A percentile compares a stretch with the other conserved stretches of the same genome.
phyloP scores from a whole-genome alignment of 2,113 vertebrate genomes.

The Aleadryas rufinucha region DNA sequence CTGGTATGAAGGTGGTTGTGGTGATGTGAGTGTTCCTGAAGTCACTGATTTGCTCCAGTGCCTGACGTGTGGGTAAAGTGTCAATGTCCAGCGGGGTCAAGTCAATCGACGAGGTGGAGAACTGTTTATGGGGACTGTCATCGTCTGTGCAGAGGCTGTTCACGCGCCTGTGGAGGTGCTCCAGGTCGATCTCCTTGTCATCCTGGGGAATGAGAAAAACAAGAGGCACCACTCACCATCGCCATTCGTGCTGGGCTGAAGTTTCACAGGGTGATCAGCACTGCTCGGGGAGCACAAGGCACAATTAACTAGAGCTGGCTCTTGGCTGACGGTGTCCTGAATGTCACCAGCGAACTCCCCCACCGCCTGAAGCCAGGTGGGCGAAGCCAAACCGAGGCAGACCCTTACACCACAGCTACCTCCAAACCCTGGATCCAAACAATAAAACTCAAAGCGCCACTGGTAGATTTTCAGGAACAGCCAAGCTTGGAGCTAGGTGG shows the following conservation, averaged over 20 bases:
- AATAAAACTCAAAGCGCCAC: neutral
- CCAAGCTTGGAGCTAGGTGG: neutral
- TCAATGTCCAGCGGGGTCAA: slow-evolving; percentile 98
- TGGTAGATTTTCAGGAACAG: neutral
- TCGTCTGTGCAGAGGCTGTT: slow-evolving; percentile 99
- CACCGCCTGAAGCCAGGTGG: neutral
- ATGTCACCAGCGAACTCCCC: neutral
- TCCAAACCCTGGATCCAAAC: neutral
- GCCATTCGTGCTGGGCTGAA: slow-evolving; percentile 5
- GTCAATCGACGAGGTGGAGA: slow-evolving; percentile 98
- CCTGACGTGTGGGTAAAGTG: slow-evolving; percentile 94
- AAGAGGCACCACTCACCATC: slow-evolving; percentile 68
- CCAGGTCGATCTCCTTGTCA: slow-evolving; percentile 99
- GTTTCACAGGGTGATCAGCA: slow-evolving; percentile 22
- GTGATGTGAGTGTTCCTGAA: slow-evolving; percentile 99
- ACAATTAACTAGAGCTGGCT: slow-evolving; percentile 44
- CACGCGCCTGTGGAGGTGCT: slow-evolving; percentile 97
- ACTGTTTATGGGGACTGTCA: slow-evolving; percentile 99
- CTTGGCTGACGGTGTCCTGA: neutral
- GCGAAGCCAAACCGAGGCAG: neutral
- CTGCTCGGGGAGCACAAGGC: slow-evolving; percentile 37
- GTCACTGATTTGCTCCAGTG: slow-evolving; percentile 98
- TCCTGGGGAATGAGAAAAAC: slow-evolving; percentile 83
- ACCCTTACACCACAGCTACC: neutral
- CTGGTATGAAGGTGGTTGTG: slow-evolving; percentile 98